These are phyloP conservation scores for Eupithecia subumbrata DNA, from an alignment of 2,888 invertebrate genomes.

Conservation along the genomic window DNA sequence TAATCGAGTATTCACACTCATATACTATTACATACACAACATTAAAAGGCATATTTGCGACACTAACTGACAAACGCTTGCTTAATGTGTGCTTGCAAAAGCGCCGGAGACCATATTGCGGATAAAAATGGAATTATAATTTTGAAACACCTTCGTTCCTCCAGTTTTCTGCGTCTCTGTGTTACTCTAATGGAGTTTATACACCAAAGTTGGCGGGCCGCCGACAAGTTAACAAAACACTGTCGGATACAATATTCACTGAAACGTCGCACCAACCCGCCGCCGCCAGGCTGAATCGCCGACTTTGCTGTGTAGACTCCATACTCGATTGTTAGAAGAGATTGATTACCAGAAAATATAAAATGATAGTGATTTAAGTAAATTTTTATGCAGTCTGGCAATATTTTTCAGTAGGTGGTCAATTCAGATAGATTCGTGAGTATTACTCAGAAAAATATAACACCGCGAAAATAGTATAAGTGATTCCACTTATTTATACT, in stretches of 20 bases:
- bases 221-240: neutral
- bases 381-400: neutral
- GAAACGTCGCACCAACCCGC: neutral
- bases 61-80: conserved; percentile 52
- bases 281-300: too few relatives aligned
- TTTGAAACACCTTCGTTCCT: neutral
- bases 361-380: neutral
- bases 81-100: conserved; percentile 53
- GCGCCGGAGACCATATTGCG: conserved; percentile 25
- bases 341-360: too few relatives aligned
- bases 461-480: too few relatives aligned
- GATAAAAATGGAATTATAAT: conserved; percentile 15
- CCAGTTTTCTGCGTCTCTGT: neutral
- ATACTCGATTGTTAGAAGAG: too few relatives aligned
- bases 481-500: too few relatives aligned
- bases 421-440: neutral
- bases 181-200: neutral
- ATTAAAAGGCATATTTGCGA: conserved; percentile 73
- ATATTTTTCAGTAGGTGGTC: neutral
- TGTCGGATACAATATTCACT: neutral
- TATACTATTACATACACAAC: conserved; percentile 58
- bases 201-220: neutral
- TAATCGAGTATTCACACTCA: conserved; percentile 55
- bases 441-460: too few relatives aligned
- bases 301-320: too few relatives aligned